phyloP scores from a whole-genome alignment of 2,113 vertebrate species.

The Laterallus jamaicensis region DNA sequence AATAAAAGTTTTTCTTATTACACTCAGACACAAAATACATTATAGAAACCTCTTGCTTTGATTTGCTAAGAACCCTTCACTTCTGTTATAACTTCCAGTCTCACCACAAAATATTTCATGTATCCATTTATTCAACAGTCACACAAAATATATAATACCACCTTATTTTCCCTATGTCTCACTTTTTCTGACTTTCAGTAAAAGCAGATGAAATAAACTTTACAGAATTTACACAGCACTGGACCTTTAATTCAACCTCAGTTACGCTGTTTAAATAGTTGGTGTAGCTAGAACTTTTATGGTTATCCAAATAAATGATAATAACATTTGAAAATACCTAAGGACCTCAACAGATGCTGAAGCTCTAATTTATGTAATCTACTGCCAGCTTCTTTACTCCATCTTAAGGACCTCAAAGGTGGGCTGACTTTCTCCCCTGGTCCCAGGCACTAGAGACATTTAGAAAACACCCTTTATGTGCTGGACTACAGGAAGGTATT shows the following conservation, averaged over 20 bases:
- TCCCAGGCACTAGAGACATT: not conserved
- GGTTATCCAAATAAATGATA: not conserved
- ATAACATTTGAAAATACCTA: not conserved
- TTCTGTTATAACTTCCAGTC: not conserved
- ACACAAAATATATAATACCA: not conserved
- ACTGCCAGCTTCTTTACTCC: not conserved
- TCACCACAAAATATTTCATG: not conserved
- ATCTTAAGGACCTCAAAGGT: not conserved
- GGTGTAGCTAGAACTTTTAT: not conserved
- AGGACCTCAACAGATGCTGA: not conserved
- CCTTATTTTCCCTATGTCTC: not conserved
- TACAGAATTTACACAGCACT: not conserved
- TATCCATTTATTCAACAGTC: not conserved
- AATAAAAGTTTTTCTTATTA: not conserved
- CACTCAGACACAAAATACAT: not conserved
- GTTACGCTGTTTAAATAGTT: not conserved
- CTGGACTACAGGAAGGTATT: not conserved
- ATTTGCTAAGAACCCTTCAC: not conserved
- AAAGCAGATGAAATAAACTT: not conserved
- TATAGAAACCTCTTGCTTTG: not conserved
- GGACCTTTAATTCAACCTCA: not conserved
- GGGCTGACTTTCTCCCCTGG: too few species aligned
- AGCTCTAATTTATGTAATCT: not conserved
- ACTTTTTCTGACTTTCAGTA: not conserved
- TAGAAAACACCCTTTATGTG: not conserved